Evolutionary conservation across 2,888 invertebrate genomes (phyloP).

Genomic region (Tetramorium bicarinatum): DNA sequence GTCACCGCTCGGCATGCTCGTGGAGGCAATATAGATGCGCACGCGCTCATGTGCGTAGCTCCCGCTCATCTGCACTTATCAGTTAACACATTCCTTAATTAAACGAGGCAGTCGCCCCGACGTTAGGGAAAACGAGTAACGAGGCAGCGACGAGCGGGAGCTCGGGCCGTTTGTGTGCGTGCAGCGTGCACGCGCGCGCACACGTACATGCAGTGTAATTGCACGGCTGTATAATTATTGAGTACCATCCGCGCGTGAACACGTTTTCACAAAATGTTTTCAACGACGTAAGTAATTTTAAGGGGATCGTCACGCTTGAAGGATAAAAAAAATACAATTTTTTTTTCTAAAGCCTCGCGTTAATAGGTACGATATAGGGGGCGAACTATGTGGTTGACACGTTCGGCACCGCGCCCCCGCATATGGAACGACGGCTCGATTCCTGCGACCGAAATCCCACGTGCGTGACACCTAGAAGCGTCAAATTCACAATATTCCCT

Average conservation of each 20-base stretch:
- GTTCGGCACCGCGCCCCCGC: background rate
- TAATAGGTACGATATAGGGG: background rate
- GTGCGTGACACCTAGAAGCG: background rate
- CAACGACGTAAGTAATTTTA: constrained; percentile 12
- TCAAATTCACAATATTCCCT: background rate
- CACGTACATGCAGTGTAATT: constrained; percentile 18
- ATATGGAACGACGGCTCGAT: constrained; percentile 1
- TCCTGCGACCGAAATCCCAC: background rate
- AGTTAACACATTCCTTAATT: constrained; percentile 60
- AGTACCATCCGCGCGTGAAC: constrained; percentile 23
- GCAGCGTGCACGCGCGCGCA: background rate
- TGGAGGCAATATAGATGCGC: constrained; percentile 35
- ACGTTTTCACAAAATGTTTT: constrained; percentile 12
- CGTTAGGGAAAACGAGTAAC: constrained; percentile 54
- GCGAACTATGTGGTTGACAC: background rate
- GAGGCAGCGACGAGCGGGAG: constrained; percentile 28
- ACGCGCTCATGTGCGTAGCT: constrained; percentile 36
- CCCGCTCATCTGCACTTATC: constrained; percentile 57
- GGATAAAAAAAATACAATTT: background rate
- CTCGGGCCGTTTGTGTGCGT: constrained; percentile 13
- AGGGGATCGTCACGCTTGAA: background rate
- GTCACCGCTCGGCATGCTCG: constrained; percentile 17
- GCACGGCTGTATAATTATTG: constrained; percentile 43
- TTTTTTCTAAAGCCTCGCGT: background rate
- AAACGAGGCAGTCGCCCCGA: constrained; percentile 51